Conservation (phyloP, 2,113 vertebrate genomes). For the Regulus satrapa region DNA sequence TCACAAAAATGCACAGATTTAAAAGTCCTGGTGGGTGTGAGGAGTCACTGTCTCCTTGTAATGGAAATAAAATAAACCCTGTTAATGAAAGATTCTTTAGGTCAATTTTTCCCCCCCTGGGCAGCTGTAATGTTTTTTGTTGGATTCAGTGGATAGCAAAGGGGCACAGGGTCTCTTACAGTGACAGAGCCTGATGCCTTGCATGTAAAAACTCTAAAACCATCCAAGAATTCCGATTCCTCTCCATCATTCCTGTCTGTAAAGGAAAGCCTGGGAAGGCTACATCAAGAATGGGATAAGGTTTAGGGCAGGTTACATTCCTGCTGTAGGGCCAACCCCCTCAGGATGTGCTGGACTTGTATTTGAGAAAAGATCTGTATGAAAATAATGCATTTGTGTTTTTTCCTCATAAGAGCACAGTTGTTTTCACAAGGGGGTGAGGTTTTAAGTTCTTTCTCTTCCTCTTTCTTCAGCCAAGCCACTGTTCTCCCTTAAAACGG, state of each 20-base stretch:
- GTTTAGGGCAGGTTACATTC: background rate
- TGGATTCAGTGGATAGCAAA: background rate
- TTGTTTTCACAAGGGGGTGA: background rate
- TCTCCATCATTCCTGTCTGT: background rate
- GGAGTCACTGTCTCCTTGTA: background rate
- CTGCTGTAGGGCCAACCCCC: rapidly evolving
- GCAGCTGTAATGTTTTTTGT: background rate
- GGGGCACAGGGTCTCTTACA: background rate
- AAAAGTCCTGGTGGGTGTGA: background rate
- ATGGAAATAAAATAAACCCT: background rate
- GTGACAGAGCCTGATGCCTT: background rate
- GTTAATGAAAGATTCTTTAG: background rate
- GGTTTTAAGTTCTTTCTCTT: background rate
- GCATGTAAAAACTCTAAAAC: background rate
- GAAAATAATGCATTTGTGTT: rapidly evolving
- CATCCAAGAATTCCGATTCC: background rate
- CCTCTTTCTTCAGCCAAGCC: background rate
- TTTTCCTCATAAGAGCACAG: background rate
- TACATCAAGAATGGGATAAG: rapidly evolving
- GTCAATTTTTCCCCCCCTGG: too few species aligned
- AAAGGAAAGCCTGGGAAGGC: background rate
- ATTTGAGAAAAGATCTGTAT: background rate
- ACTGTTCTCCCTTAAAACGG: background rate
- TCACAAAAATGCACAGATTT: background rate
- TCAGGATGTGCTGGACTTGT: background rate